Percentiles rank a stretch among this genome's conserved stretches.
Evolutionary conservation across 2,888 invertebrate genomes (phyloP).

Genomic region (Melieria picta): DNA sequence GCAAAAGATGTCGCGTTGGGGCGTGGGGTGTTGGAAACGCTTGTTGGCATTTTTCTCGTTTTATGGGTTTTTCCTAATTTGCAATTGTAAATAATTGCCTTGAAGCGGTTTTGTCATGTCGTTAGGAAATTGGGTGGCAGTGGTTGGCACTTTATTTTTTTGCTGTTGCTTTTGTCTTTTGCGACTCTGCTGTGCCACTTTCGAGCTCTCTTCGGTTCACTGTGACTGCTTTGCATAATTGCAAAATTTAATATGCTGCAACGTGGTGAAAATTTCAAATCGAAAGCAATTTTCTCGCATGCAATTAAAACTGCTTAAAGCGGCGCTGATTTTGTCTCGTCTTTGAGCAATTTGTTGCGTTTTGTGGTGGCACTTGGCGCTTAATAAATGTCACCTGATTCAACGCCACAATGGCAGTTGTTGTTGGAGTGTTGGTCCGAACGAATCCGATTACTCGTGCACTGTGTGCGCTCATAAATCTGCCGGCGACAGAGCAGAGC

Average conservation of each 20-base stretch:
- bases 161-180: constrained; percentile 14
- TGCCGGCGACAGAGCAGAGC: too few relatives aligned
- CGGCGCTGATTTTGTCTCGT: too few relatives aligned
- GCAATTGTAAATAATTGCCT: constrained; percentile 61
- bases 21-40: constrained; percentile 11
- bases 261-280: too few relatives aligned
- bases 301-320: too few relatives aligned
- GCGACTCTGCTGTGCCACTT: constrained; percentile 8
- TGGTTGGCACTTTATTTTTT: constrained; percentile 63
- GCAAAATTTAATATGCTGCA: constrained; percentile 10
- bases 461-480: too few relatives aligned
- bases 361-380: too few relatives aligned
- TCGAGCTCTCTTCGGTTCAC: constrained; percentile 26
- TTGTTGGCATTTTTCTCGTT: constrained; percentile 16
- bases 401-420: too few relatives aligned
- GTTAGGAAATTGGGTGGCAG: constrained; percentile 65
- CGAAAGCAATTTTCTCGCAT: too few relatives aligned
- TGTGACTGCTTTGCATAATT: constrained; percentile 30
- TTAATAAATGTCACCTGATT: too few relatives aligned
- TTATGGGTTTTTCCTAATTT: constrained; percentile 56
- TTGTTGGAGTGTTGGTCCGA: too few relatives aligned
- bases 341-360: too few relatives aligned
- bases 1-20: not conserved
- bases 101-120: constrained; percentile 62
- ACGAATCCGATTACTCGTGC: too few relatives aligned